Evolutionary conservation across 2,888 invertebrate species (phyloP).

Genomic region (Macroteleia sp.): DNA sequence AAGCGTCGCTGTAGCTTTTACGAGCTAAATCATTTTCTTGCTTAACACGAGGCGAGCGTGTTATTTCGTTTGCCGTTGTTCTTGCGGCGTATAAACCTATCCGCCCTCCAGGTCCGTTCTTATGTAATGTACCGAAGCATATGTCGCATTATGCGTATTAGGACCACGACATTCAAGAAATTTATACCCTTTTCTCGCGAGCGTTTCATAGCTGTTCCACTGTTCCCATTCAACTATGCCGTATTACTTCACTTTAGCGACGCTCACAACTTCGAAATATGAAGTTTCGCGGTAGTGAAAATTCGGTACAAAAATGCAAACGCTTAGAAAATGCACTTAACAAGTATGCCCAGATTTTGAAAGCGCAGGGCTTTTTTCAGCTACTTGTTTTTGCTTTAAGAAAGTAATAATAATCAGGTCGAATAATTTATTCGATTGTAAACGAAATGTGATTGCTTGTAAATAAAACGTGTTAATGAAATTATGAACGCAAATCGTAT

Average conservation of each 20-base stretch:
- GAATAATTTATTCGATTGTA: too few relatives aligned
- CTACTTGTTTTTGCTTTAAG: too few relatives aligned
- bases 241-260: conserved; percentile 31
- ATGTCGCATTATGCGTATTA: conserved; percentile 67
- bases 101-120: conserved; percentile 24
- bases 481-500: too few relatives aligned
- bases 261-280: conserved; percentile 30
- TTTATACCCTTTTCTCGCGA: conserved; percentile 52
- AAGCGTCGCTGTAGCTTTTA: conserved; percentile 41
- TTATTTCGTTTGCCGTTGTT: conserved; percentile 58
- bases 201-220: conserved; percentile 23
- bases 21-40: conserved; percentile 57
- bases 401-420: too few relatives aligned
- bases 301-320: conserved; percentile 3
- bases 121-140: conserved; percentile 60
- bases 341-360: too few relatives aligned
- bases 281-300: conserved; percentile 4
- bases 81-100: conserved; percentile 25
- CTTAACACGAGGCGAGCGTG: conserved; percentile 37
- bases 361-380: too few relatives aligned
- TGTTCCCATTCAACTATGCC: conserved; percentile 28
- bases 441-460: too few relatives aligned
- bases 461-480: too few relatives aligned
- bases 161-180: conserved; percentile 50
- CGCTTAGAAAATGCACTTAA: too few relatives aligned